These are phyloP conservation scores for Spilogale gracilis DNA, from an alignment of 2,113 vertebrate species.

Conservation along the genomic window DNA sequence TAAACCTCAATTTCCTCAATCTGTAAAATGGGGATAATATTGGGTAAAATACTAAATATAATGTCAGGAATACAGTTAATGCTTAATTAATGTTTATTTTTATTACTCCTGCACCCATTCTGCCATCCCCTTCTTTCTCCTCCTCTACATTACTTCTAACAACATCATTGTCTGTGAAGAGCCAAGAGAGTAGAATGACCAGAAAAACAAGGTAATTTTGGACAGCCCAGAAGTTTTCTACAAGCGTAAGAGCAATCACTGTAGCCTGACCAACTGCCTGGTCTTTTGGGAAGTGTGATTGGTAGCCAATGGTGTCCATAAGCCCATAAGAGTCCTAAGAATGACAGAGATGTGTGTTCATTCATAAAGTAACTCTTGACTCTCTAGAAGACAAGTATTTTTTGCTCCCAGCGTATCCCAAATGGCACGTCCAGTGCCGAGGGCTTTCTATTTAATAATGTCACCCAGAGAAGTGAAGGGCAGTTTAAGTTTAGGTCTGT, in stretches of 20 bases:
- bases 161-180: background rate
- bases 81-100: background rate
- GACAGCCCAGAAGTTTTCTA: background rate
- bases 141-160: background rate
- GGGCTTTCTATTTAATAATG: background rate
- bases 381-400: background rate
- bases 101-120: background rate
- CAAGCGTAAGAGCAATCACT: background rate
- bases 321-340: background rate
- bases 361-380: background rate
- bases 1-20: conserved; percentile 60
- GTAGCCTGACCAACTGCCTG: background rate
- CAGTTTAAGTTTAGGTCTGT: background rate
- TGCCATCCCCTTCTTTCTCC: background rate
- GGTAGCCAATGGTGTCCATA: background rate
- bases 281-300: background rate
- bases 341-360: background rate
- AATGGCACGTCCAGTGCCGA: background rate
- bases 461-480: background rate
- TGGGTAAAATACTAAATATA: background rate
- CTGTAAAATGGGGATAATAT: conserved; percentile 72
- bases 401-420: background rate
- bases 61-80: background rate
- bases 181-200: background rate
- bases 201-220: background rate